Conservation (phyloP, 2,113 vertebrate species). For the Acrocephalus kingi region DNA sequence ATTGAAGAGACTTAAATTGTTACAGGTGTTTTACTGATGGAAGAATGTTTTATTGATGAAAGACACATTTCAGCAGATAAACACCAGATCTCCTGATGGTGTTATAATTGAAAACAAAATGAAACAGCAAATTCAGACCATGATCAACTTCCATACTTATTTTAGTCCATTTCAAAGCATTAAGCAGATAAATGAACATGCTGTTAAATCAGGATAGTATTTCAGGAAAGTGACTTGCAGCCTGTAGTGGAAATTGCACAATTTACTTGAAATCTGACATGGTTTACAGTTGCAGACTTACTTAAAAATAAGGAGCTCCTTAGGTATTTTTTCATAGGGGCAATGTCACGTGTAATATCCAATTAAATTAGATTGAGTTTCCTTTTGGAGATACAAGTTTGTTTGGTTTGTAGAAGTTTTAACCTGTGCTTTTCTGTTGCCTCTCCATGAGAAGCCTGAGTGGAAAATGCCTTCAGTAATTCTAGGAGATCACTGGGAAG, state of each 20-base stretch:
- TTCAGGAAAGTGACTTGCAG: background rate
- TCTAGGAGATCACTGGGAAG: background rate
- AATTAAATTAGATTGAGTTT: background rate
- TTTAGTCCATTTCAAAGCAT: background rate
- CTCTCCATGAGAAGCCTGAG: background rate
- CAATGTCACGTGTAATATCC: background rate
- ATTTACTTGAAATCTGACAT: background rate
- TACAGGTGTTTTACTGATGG: background rate
- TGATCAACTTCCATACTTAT: background rate
- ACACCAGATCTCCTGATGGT: conserved; percentile 3
- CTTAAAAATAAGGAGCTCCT: background rate
- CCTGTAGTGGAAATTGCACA: background rate
- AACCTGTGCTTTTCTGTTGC: background rate
- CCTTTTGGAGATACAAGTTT: background rate
- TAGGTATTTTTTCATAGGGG: background rate
- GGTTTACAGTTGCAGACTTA: background rate
- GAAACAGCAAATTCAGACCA: background rate
- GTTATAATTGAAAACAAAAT: conserved; percentile 43
- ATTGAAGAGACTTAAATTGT: background rate
- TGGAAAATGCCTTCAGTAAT: background rate
- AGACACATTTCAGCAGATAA: conserved; percentile 1
- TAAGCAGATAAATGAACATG: background rate
- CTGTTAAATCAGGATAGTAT: background rate
- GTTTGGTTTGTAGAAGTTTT: background rate
- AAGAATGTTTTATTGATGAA: conserved; percentile 26